These are phyloP conservation scores for Callitettix versicolor DNA, from an alignment of 1,140 invertebrate genomes.

Conservation along the genomic window DNA sequence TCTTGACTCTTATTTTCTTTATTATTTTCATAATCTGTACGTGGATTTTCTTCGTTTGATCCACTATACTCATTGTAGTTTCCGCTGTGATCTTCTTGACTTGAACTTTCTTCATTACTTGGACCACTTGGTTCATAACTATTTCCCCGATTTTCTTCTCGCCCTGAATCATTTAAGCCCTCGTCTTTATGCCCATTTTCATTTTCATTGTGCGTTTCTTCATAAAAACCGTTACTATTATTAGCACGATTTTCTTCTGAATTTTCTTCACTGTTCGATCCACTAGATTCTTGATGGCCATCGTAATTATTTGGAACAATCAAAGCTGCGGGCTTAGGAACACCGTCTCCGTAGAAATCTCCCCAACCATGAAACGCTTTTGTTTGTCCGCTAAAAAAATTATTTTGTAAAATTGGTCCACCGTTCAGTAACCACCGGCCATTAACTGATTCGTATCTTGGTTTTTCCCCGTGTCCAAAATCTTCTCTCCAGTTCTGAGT, in stretches of 20 bases:
- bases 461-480: neutral
- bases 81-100: neutral
- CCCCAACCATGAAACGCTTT: too few relatives aligned
- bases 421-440: slow-evolving; percentile 1
- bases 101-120: neutral
- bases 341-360: neutral
- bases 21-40: too few relatives aligned
- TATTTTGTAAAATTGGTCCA: slow-evolving; percentile 1
- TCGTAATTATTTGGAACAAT: neutral
- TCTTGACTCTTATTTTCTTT: too few relatives aligned
- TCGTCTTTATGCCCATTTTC: neutral
- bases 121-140: too few relatives aligned
- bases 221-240: neutral
- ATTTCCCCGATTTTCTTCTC: neutral
- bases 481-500: neutral
- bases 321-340: neutral
- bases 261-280: neutral
- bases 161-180: neutral
- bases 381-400: slow-evolving; percentile 11
- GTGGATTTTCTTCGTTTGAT: too few relatives aligned
- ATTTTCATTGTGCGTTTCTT: neutral
- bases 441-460: slow-evolving; percentile 2
- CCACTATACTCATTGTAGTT: neutral
- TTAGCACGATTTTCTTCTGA: neutral
- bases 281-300: neutral